Evolutionary conservation across 2,888 invertebrate species (phyloP).

Genomic region (Mermis nigrescens): DNA sequence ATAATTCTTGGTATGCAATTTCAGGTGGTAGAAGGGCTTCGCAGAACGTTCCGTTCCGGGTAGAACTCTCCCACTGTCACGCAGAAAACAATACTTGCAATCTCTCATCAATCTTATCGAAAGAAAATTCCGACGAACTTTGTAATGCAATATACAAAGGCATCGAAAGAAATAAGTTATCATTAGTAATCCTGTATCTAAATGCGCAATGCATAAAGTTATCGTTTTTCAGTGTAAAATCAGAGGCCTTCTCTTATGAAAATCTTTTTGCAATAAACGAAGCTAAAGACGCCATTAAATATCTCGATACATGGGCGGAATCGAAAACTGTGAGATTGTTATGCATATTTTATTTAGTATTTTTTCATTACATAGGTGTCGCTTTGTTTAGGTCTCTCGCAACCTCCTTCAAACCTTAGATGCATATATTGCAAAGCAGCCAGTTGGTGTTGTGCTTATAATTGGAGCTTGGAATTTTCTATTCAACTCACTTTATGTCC

Average conservation of each 20-base stretch:
- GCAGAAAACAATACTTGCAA: too few species aligned
- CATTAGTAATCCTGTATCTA: too few species aligned
- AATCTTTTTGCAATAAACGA: constrained; percentile 58
- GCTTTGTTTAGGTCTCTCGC: constrained; percentile 13
- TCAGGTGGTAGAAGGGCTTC: too few species aligned
- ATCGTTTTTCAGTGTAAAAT: constrained; percentile 46
- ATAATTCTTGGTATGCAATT: too few species aligned
- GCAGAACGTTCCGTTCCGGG: too few species aligned
- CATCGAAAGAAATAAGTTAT: too few species aligned
- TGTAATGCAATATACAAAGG: too few species aligned
- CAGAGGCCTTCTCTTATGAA: constrained; percentile 60
- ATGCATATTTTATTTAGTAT: constrained; percentile 6
- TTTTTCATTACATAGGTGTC: too few species aligned
- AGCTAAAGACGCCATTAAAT: constrained; percentile 46
- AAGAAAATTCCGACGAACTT: too few species aligned
- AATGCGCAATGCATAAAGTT: too few species aligned
- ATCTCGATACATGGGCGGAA: constrained; percentile 57
- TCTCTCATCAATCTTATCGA: too few species aligned
- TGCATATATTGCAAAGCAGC: constrained; percentile 48
- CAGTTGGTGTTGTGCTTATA: constrained; percentile 65
- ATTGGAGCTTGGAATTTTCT: constrained; percentile 92
- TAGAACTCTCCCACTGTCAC: too few species aligned
- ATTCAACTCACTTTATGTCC: constrained; percentile 60
- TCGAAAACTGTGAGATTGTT: constrained; percentile 39
- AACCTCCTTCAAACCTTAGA: constrained; percentile 17